phyloP scores from a whole-genome alignment of 2,113 vertebrate genomes.

The Lamprologus speciosus region DNA sequence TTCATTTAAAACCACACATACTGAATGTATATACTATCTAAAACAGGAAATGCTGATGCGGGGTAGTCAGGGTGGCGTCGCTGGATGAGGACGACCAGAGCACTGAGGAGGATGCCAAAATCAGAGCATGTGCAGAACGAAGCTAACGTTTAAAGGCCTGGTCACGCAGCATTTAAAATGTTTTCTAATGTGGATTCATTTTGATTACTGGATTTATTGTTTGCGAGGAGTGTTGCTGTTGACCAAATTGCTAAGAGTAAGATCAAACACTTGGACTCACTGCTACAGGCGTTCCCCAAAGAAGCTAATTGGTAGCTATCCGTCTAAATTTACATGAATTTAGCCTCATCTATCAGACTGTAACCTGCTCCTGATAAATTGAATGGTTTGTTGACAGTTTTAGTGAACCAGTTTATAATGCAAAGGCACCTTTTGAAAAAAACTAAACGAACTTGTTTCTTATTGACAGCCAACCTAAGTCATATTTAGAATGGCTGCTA shows the following conservation, averaged over 20 bases:
- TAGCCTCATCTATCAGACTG: not conserved
- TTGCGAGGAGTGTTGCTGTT: not conserved
- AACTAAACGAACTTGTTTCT: not conserved
- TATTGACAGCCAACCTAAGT: not conserved
- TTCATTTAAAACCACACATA: slow-evolving; percentile 7
- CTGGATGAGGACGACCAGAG: not conserved
- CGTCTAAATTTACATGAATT: not conserved
- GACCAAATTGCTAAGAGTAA: not conserved
- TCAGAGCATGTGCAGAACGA: not conserved
- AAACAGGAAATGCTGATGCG: not conserved
- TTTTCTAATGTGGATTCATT: not conserved
- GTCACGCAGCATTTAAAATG: not conserved
- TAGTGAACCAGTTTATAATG: not conserved
- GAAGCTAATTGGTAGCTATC: not conserved
- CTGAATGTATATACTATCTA: slow-evolving; percentile 52
- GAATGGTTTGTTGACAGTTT: not conserved
- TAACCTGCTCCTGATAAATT: not conserved
- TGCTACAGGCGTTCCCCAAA: not conserved
- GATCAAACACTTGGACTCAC: not conserved
- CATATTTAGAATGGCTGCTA: not conserved
- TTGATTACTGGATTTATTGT: not conserved
- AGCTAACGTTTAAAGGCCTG: not conserved
- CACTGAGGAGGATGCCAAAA: not conserved
- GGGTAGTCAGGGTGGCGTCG: not conserved
- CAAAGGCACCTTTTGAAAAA: not conserved